phyloP scores from a whole-genome alignment of 2,888 invertebrate genomes.

The Caenorhabditis virilis region DNA sequence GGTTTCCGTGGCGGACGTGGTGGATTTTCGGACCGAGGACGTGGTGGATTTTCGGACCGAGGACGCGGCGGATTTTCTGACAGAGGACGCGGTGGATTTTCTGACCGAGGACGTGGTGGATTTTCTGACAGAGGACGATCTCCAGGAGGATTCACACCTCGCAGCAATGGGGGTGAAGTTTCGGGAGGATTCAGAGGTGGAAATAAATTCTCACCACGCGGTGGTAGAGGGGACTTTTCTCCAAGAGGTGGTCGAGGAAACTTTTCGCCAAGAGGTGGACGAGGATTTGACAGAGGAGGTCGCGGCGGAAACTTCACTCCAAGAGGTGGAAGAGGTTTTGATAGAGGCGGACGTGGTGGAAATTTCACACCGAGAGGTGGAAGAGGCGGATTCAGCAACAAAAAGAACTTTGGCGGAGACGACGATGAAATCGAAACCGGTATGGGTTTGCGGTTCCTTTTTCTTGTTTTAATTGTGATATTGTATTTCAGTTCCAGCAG shows the following conservation, averaged over 20 bases:
- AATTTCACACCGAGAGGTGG: conserved; percentile 43
- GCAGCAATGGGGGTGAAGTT: conserved; percentile 16
- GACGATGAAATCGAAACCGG: conserved; percentile 45
- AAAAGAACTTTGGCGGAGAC: conserved; percentile 38
- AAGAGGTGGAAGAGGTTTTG: conserved; percentile 16
- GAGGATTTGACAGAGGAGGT: conserved; percentile 9
- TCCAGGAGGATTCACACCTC: conserved; percentile 35
- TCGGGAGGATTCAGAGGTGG: conserved; percentile 20
- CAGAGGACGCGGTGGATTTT: conserved; percentile 24
- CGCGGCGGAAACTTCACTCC: conserved; percentile 17
- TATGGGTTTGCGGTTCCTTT: too few relatives aligned
- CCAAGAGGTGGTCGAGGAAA: conserved; percentile 7
- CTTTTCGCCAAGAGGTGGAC: conserved; percentile 6
- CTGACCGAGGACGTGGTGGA: conserved; percentile 28
- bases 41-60: conserved; percentile 18
- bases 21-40: conserved; percentile 29
- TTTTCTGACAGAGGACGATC: conserved; percentile 24
- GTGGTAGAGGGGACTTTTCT: background rate
- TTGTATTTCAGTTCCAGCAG: background rate
- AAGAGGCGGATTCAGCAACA: conserved; percentile 35
- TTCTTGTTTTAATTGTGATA: too few relatives aligned
- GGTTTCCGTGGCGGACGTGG: conserved; percentile 29
- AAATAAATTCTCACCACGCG: conserved; percentile 3
- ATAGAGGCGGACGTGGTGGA: conserved; percentile 21
- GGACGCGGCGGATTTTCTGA: conserved; percentile 20